Evolutionary conservation across 2,888 invertebrate genomes (phyloP).

Genomic region (Coremacera marginata): DNA sequence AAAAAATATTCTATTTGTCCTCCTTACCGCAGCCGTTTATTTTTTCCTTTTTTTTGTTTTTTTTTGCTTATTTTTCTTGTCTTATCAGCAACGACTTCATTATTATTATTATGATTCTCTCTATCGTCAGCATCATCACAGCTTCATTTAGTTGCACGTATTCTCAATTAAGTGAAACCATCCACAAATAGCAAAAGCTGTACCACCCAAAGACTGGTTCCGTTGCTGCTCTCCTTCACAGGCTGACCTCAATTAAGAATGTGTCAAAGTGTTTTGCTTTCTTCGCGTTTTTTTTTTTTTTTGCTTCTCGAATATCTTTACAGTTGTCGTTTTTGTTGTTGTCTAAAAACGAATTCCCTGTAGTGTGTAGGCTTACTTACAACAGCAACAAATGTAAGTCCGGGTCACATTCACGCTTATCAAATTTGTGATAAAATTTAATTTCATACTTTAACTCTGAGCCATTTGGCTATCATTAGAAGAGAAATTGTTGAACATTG

Average conservation of each 20-base stretch:
- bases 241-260: constrained; percentile 28
- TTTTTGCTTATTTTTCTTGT: neutral
- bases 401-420: constrained; percentile 22
- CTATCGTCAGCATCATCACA: constrained; percentile 20
- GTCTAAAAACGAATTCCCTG: neutral
- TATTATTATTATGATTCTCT: constrained; percentile 15
- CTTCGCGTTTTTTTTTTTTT: neutral
- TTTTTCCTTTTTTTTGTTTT: neutral
- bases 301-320: neutral
- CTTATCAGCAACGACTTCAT: constrained; percentile 15
- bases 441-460: constrained; percentile 14
- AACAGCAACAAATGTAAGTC: neutral
- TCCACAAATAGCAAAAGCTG: neutral
- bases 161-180: constrained; percentile 22
- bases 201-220: neutral
- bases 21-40: neutral
- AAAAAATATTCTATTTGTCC: neutral
- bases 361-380: neutral
- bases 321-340: neutral
- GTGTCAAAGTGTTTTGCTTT: constrained; percentile 2
- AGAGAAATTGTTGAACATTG: neutral
- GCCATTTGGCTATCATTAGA: constrained; percentile 6
- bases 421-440: constrained; percentile 16
- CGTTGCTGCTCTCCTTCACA: neutral
- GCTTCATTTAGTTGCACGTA: constrained; percentile 9